These are phyloP conservation scores for Brachyrhaphis roseni DNA, from an alignment of 2,797 vertebrate species.

Conservation along the genomic window DNA sequence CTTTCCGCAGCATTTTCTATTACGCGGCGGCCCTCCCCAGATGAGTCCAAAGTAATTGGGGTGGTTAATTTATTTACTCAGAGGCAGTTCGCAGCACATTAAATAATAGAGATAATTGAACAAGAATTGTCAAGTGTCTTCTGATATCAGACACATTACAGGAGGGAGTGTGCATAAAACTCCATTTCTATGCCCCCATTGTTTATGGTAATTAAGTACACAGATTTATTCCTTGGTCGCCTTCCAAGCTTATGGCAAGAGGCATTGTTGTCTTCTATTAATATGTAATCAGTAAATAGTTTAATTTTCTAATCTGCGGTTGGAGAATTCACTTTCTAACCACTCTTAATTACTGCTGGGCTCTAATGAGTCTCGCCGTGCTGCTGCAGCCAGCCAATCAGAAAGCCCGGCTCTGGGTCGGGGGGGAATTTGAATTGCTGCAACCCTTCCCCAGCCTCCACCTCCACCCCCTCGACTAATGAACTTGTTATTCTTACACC, in stretches of 20 bases:
- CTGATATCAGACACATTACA: constrained; percentile 99
- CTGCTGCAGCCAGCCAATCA: constrained; percentile 93
- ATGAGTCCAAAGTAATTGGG: constrained; percentile 99
- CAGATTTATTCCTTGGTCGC: constrained; percentile 97
- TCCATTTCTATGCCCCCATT: constrained; percentile 99
- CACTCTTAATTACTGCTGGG: constrained; percentile 99
- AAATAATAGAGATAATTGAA: constrained; percentile 99
- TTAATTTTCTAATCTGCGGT: constrained; percentile 99
- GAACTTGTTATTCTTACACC: constrained; percentile 99
- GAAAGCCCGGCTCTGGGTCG: constrained; percentile 82
- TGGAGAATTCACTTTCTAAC: constrained; percentile 99
- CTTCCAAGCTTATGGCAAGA: constrained; percentile 99
- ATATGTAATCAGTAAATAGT: constrained; percentile 99
- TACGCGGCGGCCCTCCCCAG: constrained; percentile 89
- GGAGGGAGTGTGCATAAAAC: constrained; percentile 99
- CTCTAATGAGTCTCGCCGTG: constrained; percentile 99
- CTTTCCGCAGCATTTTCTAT: constrained; percentile 93
- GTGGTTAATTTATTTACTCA: constrained; percentile 99
- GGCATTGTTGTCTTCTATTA: constrained; percentile 99
- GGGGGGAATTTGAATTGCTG: constrained; percentile 96
- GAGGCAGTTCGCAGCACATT: constrained; percentile 99
- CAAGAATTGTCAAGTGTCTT: constrained; percentile 99
- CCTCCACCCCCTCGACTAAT: constrained; percentile 86
- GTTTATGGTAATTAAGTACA: constrained; percentile 99
- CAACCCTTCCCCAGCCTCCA: constrained; percentile 78